Evolutionary conservation across 2,797 vertebrate species (phyloP), one percentile per base, ranked within the genome.

Genomic region (Semotilus atromaculatus): DNA sequence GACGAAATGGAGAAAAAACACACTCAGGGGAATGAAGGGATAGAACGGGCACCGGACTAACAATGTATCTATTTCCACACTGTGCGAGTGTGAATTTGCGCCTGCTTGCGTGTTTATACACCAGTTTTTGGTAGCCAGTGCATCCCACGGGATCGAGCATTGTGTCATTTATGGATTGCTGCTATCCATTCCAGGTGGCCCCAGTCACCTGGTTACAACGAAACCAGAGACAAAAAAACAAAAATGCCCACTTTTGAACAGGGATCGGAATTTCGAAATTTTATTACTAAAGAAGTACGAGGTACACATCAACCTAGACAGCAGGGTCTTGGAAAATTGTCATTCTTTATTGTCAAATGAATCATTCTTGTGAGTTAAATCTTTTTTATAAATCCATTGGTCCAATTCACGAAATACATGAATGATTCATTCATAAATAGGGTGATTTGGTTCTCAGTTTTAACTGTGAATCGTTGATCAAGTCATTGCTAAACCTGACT

Each of bases 21-120:
- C 80, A 89, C 84, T 92, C 91, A 91, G 7, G 92, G 91, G 92
- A 92, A 87, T 90, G 86, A 72, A 85, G 84, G 86, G 88, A 87
- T 86, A 90, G 90, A 86, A 90, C 87, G 90, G 90, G 92, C 88
- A 89, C 91, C 83, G 83, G 86, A 91, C 90, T 88, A 81, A 88
- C 89, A 89, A 86, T 88, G 82, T 86, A 89, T 90, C 85, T 91
- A 87, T 88, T 89, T 88, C 83, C 83, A 81, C 66, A 84, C 76
- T 80, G 72, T 72, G 29, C 58, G 6, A 71, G 78, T 78, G 77
- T 84, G 81, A 84, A 73, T 81, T 26, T 78, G 58, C 73, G 77
- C 83, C 78, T 71, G 60, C 86, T 45, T 75, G 80, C 43, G 82
- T 86, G 77, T 82, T 70, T 88, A 82, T 72, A 80, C 73, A 70